Percentiles rank a stretch among this genome's conserved stretches.
phyloP scores from a whole-genome alignment of 2,888 invertebrate genomes.

The Scaptomyza polygonia region DNA sequence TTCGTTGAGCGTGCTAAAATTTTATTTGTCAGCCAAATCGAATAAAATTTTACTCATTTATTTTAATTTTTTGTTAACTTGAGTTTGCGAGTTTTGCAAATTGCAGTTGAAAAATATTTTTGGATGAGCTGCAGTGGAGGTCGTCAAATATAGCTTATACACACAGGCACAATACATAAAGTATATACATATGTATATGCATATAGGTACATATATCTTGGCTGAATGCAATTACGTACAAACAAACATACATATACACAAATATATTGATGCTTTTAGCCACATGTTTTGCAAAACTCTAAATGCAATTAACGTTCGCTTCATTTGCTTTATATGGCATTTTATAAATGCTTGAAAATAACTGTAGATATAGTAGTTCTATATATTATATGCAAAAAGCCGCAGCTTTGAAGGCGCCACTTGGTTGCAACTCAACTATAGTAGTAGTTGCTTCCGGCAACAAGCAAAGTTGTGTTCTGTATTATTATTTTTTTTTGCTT shows the following conservation, averaged over 20 bases:
- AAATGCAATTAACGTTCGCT: conserved; percentile 41
- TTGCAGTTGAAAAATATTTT: conserved; percentile 23
- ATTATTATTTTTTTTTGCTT: not conserved
- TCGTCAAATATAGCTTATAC: conserved; percentile 24
- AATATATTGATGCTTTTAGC: conserved; percentile 27
- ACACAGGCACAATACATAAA: conserved; percentile 1
- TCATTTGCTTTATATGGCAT: conserved; percentile 37
- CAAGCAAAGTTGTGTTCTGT: conserved; percentile 23
- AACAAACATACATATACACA: conserved; percentile 9
- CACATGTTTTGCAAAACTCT: conserved; percentile 39
- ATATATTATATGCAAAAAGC: conserved; percentile 23
- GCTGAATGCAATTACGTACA: not conserved
- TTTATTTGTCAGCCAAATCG: conserved; percentile 50
- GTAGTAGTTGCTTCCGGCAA: conserved; percentile 51
- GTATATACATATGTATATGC: not conserved
- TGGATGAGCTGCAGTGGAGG: conserved; percentile 56
- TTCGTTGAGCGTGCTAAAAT: conserved; percentile 69
- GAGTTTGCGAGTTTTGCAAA: conserved; percentile 17
- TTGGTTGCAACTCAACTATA: not conserved
- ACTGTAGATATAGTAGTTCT: conserved; percentile 6
- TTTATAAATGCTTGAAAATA: conserved; percentile 9
- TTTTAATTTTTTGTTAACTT: conserved; percentile 9
- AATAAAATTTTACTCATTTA: conserved; percentile 34
- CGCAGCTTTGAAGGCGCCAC: conserved; percentile 7
- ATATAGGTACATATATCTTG: not conserved